Conservation (phyloP, 2,888 invertebrate species). For the Trichogramma evanescens region DNA sequence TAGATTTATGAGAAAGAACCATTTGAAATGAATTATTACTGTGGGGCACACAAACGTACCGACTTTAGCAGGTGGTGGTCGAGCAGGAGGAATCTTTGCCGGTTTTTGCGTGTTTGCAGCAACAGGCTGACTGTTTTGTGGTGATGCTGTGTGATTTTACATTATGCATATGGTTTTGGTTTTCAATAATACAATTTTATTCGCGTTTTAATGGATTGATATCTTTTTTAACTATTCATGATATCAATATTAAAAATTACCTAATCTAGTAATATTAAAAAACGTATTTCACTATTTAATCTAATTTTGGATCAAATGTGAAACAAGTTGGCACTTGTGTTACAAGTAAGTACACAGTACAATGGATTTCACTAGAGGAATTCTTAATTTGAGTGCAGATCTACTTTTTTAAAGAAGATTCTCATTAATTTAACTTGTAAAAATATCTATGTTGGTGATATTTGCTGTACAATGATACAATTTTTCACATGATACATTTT, state of each 20-base stretch:
- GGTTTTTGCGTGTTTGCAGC: slow-evolving; percentile 41
- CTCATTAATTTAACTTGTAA: neutral
- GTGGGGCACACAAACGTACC: slow-evolving; percentile 39
- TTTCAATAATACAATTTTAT: neutral
- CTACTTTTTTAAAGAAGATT: no score
- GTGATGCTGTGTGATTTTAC: slow-evolving; percentile 37
- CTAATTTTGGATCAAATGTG: no score
- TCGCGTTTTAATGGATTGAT: no score
- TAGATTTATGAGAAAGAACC: slow-evolving; percentile 9
- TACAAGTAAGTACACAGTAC: no score
- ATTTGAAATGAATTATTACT: slow-evolving; percentile 23
- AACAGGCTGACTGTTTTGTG: slow-evolving; percentile 43
- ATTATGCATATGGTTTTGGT: neutral
- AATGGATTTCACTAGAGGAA: no score
- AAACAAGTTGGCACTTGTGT: no score
- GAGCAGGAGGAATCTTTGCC: slow-evolving; percentile 45
- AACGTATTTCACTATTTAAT: no score
- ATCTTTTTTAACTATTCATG: no score
- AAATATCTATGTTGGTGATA: neutral
- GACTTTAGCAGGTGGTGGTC: slow-evolving; percentile 45
- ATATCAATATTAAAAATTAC: no score
- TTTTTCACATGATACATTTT: neutral
- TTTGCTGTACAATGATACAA: neutral
- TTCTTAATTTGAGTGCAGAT: no score
- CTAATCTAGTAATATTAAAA: no score